Base-by-base conservation (phyloP, 2,888 invertebrate genomes). In the Melangyna quadrimaculata region DNA sequence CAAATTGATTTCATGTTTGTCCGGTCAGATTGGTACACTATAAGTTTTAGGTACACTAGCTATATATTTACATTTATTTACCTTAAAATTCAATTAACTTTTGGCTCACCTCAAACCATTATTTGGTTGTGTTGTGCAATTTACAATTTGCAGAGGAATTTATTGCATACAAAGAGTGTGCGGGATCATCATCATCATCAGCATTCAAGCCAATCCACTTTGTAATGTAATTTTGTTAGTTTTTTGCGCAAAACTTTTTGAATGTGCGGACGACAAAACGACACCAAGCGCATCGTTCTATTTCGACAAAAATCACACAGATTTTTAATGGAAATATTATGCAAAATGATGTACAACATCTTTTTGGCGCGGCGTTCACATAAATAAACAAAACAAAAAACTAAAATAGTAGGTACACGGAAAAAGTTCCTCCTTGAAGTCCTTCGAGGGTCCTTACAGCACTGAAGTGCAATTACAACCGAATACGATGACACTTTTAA, bases 401-500 rank as follows among this genome's bases (percentile, higher is more conserved):
- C 37, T n/a, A 40, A 61, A 24, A 40, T 5, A 29, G 10, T n/a
- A n/a, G n/a, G n/a, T 29, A 40, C 63, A 32, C 57, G 43, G 45
- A 61, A 70, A 79, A 84, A 79, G 65, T 84, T 84, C 45, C 57
- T 71, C 83, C 43, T 84, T 43, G 19, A 51, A 67, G 29, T 63
- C 51, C 70, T 55, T 27, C 12, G 27, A 55, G 53, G 55, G 48
- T 73, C 82, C 72, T 61, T 77, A 29, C 45, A 55, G 43, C 37
- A 17, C 22, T 27, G 40, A 45, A 51, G 78, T 72, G 61, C 84
- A 80, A 84, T 84, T 84, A 86, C 69, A 86, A 51, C 59, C 48
- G 43, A 69, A 79, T 73, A 73, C 81, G 69, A 86, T 78, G 86
- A 78, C 81, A 86, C 77, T 86, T 86, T 86, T 86, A 86, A 86